Percentiles rank a stretch among this genome's conserved stretches.
Conservation (phyloP, 2,797 vertebrate species). For the Selene dorsalis region DNA sequence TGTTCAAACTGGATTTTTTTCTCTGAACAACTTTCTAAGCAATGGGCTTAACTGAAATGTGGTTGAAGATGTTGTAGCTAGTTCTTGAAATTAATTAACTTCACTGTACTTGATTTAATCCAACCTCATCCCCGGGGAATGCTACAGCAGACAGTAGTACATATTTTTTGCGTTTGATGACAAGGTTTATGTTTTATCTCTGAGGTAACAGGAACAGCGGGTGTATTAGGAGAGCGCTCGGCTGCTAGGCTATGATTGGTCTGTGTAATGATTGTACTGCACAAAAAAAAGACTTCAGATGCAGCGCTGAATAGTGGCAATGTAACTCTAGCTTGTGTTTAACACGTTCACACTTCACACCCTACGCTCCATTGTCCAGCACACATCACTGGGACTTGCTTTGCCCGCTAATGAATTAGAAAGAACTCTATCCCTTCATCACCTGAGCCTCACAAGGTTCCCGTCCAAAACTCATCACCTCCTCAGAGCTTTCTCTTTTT, state of each 20-base stretch:
- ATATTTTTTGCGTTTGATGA: background rate
- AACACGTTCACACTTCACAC: constrained; percentile 4
- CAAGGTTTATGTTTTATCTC: background rate
- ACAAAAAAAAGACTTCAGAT: background rate
- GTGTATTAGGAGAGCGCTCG: background rate
- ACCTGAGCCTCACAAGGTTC: constrained; percentile 53
- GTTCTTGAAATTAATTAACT: background rate
- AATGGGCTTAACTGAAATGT: background rate
- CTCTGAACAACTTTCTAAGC: background rate
- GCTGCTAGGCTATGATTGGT: background rate
- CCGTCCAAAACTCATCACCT: constrained; percentile 57
- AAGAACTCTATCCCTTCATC: constrained; percentile 48
- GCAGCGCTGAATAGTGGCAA: background rate
- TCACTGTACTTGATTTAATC: background rate
- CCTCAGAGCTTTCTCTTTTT: constrained; percentile 24
- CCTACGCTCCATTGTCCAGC: constrained; percentile 11
- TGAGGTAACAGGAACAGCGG: background rate
- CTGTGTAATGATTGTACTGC: background rate
- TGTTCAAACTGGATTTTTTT: background rate
- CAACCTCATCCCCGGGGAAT: background rate
- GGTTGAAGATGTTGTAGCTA: background rate
- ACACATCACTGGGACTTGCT: constrained; percentile 38
- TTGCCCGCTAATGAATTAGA: constrained; percentile 57
- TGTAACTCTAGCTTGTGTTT: constrained; percentile 28
- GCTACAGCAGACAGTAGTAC: background rate